Conservation (phyloP, 2,113 vertebrate species). For the Alouatta palliata region DNA sequence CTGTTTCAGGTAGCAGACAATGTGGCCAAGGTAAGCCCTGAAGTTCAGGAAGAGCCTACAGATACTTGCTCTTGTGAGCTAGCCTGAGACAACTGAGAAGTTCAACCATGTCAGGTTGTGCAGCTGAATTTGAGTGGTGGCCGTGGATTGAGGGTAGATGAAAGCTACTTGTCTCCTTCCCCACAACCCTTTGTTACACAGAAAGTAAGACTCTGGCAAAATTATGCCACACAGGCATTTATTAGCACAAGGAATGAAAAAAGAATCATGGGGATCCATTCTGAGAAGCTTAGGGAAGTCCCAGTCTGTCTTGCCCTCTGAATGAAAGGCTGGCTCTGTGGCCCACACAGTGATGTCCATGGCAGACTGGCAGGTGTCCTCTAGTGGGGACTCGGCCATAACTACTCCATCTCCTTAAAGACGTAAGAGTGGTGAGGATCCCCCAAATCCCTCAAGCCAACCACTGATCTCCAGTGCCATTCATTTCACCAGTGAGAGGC, state of each 20-base stretch:
- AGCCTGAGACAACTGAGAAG: neutral
- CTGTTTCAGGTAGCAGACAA: neutral
- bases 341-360: fast-evolving
- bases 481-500: neutral
- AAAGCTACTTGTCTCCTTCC: neutral
- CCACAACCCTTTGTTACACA: neutral
- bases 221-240: neutral
- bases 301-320: neutral
- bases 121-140: neutral
- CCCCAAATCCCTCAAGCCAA: neutral
- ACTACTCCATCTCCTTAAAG: neutral
- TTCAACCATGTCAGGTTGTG: neutral
- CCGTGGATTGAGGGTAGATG: neutral
- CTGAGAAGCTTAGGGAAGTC: neutral
- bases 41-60: neutral
- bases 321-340: neutral
- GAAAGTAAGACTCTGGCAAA: neutral
- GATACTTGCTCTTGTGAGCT: neutral
- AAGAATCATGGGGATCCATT: neutral
- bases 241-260: neutral
- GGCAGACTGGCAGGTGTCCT: neutral
- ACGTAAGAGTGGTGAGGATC: no score
- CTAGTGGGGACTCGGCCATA: neutral
- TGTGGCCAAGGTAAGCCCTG: neutral
- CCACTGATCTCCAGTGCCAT: neutral